These are phyloP conservation scores for Campylomormyrus tamandua DNA, from an alignment of 2,113 vertebrate species.

Conservation along the genomic window DNA sequence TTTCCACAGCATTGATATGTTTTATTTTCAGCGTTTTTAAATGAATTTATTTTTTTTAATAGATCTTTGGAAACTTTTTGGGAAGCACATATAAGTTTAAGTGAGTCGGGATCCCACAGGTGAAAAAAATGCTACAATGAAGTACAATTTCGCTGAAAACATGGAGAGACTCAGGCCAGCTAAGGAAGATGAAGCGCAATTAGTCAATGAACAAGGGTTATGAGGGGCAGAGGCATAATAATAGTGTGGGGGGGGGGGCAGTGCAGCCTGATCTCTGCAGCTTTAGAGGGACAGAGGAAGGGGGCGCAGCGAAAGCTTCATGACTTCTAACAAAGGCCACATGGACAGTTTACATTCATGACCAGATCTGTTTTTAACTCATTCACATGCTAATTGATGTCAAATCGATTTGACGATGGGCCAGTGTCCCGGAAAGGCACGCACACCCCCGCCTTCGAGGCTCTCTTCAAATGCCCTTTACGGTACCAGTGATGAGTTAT, in stretches of 20 bases:
- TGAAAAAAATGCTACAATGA: conserved; percentile 41
- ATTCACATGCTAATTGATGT: conserved; percentile 44
- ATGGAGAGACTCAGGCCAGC: neutral
- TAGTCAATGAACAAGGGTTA: neutral
- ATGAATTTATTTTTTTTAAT: conserved; percentile 40
- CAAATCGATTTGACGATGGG: conserved; percentile 15
- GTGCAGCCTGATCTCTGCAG: conserved; percentile 40
- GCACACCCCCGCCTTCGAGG: neutral
- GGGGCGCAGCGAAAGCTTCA: conserved; percentile 42
- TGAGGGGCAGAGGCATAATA: conserved; percentile 19
- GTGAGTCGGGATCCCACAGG: conserved; percentile 36
- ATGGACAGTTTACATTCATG: conserved; percentile 6
- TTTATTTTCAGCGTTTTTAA: conserved; percentile 39
- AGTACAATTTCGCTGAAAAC: conserved; percentile 15
- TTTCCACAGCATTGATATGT: conserved; percentile 45
- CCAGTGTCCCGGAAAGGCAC: neutral
- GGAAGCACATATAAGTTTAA: conserved; percentile 32
- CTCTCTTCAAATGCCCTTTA: neutral
- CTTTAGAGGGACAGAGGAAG: conserved; percentile 50
- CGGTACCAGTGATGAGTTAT: neutral
- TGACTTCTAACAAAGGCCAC: conserved; percentile 21
- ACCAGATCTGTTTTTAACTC: conserved; percentile 2
- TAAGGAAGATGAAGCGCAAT: neutral
- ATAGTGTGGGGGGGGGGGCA: conserved; percentile 25
- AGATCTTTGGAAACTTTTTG: conserved; percentile 16